These are phyloP conservation scores for Sycophaga agraensis DNA, from an alignment of 1,140 invertebrate species.

Conservation along the genomic window DNA sequence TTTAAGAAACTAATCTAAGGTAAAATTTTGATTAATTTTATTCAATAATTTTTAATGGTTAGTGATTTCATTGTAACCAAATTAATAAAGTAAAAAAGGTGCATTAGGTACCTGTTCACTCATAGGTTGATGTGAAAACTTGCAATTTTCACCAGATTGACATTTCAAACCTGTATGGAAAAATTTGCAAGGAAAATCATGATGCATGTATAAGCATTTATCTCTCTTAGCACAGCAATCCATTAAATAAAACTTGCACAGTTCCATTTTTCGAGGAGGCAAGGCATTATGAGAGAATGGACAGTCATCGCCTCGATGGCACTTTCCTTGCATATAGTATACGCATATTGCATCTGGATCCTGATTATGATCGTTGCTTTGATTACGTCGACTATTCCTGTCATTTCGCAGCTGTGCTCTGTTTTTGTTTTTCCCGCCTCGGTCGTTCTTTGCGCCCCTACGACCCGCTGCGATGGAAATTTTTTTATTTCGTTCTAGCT, in stretches of 20 bases:
- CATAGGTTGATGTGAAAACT: slow-evolving; percentile 89
- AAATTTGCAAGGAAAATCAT: slow-evolving; percentile 97
- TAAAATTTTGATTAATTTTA: not conserved
- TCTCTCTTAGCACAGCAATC: slow-evolving; percentile 94
- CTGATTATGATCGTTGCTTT: slow-evolving; percentile 56
- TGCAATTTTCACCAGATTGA: slow-evolving; percentile 78
- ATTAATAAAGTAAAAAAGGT: slow-evolving; percentile 72
- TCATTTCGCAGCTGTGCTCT: slow-evolving; percentile 46
- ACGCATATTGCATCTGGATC: slow-evolving; percentile 73
- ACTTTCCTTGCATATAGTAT: slow-evolving; percentile 87
- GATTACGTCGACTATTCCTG: slow-evolving; percentile 44
- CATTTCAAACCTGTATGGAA: slow-evolving; percentile 91
- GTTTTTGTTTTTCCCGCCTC: slow-evolving; percentile 52
- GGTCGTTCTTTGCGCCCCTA: slow-evolving; percentile 49
- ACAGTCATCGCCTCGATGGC: slow-evolving; percentile 76
- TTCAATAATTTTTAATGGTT: slow-evolving; percentile 36
- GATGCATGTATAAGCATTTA: slow-evolving; percentile 95
- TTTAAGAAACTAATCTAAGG: not conserved
- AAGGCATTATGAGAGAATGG: slow-evolving; percentile 83
- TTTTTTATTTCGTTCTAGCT: slow-evolving; percentile 23
- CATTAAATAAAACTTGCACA: slow-evolving; percentile 96
- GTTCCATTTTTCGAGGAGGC: slow-evolving; percentile 84
- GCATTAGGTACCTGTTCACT: slow-evolving; percentile 61
- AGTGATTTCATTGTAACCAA: slow-evolving; percentile 59
- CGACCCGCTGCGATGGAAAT: slow-evolving; percentile 35